Conservation (phyloP, 1,140 invertebrate genomes). For the Paraescarpia echinospica region DNA sequence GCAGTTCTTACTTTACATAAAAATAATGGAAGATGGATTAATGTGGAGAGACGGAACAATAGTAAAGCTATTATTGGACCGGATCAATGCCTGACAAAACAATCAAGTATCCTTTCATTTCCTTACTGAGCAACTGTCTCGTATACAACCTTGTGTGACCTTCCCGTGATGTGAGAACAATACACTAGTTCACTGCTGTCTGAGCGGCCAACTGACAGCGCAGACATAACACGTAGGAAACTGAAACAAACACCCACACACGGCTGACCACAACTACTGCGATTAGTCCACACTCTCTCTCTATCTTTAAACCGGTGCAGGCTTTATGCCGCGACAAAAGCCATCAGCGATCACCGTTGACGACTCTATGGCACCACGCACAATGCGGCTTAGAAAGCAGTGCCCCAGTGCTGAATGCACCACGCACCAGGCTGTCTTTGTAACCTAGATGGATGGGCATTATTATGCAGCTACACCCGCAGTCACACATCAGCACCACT, state of each 20-base stretch:
- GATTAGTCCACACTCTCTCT: neutral
- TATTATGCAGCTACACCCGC: neutral
- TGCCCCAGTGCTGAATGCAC: neutral
- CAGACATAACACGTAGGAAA: neutral
- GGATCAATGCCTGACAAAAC: too few species aligned
- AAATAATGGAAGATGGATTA: too few species aligned
- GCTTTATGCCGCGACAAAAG: neutral
- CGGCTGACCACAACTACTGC: neutral
- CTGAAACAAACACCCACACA: neutral
- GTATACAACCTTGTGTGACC: too few species aligned
- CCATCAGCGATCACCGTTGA: neutral
- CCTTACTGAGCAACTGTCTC: too few species aligned
- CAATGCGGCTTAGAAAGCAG: neutral
- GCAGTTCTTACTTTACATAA: too few species aligned
- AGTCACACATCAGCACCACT: neutral
- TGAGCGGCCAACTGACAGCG: neutral
- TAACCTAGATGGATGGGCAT: neutral
- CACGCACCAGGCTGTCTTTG: neutral
- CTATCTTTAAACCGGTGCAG: neutral
- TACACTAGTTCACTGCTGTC: neutral
- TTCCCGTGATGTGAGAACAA: neutral
- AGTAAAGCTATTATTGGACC: too few species aligned
- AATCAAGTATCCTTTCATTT: too few species aligned
- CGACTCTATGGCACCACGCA: neutral
- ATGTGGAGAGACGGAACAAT: too few species aligned